Base-by-base conservation (phyloP, 2,113 vertebrate species). In the Atlantisia rogersi region DNA sequence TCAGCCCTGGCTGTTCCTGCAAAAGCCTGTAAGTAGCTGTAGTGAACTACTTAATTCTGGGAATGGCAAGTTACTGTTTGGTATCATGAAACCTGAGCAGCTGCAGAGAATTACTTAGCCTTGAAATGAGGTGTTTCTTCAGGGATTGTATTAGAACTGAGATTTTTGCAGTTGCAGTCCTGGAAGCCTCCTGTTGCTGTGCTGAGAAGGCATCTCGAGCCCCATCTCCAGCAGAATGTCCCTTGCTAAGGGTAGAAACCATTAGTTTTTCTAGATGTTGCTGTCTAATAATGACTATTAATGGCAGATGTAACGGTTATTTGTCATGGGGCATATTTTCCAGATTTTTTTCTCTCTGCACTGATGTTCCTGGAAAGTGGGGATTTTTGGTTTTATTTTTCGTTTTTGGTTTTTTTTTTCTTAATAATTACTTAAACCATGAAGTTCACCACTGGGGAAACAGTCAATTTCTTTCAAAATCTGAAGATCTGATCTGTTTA, bases 401-500 rank as follows among this genome's bases (percentile, higher is more conserved):
- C 11, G 42, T 16, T 44, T 44, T 13, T 15, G 44, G 16, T 17
- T 17, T 63, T 62, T 37, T 15, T 40, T 53, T 52, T 35, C 35
- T 8, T 2, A 70, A 44, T 6, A 37, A 50, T 60, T 74, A 67
- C 42, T 74, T 78, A 44, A 69, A 75, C 35, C 31, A 64, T 42
- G 25, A 76, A 37, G 9, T n/a, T 69, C 77, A 50, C 40, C 59
- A 58, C 35, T n/a, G 31, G 37, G 55, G 59, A 53, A 85, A 58
- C 13, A 52, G 4, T 31, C 26, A 55, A 69, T 62, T 85, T 94
- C 42, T 89, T 79, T 90, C 76, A 62, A 80, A 90, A 37, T 55
- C 37, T 91, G 90, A 50, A 69, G 31, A 64, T 92, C 87, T 92
- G 31, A 64, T 92, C 87, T 92, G 77, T 88, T 95, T 91, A 75